Evolutionary conservation across 2,113 vertebrate species (phyloP).

Genomic region (Myotis davidii): DNA sequence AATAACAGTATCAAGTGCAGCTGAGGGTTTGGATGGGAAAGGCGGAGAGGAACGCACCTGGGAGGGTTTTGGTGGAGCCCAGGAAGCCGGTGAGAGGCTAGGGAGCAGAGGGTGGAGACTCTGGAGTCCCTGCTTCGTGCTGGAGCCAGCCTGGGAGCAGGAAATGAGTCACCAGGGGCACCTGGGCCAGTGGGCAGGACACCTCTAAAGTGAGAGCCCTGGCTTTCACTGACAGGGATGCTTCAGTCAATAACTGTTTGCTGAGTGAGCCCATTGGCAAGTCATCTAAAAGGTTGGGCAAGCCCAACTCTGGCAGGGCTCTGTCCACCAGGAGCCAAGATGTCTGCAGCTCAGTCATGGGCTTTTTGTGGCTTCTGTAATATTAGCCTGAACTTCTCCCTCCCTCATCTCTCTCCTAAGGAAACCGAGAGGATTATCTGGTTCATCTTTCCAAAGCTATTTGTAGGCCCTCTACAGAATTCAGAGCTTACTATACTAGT

Average conservation of each 20-base stretch:
- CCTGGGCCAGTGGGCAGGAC: not conserved
- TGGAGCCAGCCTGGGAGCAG: slow-evolving; percentile 1
- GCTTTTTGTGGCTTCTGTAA: not conserved
- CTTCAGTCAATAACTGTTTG: not conserved
- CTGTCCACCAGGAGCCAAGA: not conserved
- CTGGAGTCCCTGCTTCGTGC: not conserved
- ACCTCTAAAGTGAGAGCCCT: not conserved
- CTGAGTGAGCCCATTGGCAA: not conserved
- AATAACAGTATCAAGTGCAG: no score
- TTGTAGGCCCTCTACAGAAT: not conserved
- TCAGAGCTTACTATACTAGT: not conserved
- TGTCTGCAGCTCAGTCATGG: accelerated
- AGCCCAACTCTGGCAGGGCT: not conserved
- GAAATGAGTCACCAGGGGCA: slow-evolving; percentile 61
- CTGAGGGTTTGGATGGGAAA: not conserved
- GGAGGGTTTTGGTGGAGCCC: not conserved
- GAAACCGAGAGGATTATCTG: not conserved
- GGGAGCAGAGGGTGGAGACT: not conserved
- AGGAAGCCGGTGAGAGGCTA: not conserved
- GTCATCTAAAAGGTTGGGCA: no score
- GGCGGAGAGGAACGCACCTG: not conserved
- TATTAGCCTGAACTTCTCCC: not conserved
- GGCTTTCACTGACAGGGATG: not conserved
- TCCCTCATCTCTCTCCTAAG: not conserved
- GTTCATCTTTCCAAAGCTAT: not conserved